Evolutionary conservation across 2,888 invertebrate species (phyloP).

Genomic region (Dendrolimus pini): DNA sequence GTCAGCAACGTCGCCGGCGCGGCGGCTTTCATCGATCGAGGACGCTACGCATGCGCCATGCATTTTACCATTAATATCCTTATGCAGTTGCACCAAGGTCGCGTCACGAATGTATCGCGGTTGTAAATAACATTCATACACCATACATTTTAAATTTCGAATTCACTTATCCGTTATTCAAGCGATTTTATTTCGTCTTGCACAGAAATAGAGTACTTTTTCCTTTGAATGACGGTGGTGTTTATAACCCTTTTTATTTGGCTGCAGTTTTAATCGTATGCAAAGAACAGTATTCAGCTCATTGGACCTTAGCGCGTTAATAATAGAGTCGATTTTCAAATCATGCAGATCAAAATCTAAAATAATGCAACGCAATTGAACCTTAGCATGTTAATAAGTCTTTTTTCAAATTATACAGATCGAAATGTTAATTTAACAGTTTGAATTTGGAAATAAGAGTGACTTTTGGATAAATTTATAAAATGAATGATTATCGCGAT

Average conservation of each 20-base stretch:
- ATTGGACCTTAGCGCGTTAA: too few relatives aligned
- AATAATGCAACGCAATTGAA: too few relatives aligned
- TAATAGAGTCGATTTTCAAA: too few relatives aligned
- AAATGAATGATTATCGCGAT: neutral
- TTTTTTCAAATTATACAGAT: too few relatives aligned
- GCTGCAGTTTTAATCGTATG: neutral
- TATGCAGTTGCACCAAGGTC: neutral
- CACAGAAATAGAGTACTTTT: neutral
- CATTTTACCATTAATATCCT: neutral
- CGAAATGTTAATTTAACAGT: too few relatives aligned
- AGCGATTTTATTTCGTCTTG: neutral
- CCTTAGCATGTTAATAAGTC: too few relatives aligned
- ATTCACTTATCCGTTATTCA: neutral
- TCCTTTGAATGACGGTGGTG: neutral
- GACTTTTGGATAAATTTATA: neutral
- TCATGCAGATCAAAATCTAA: too few relatives aligned
- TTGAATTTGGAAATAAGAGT: too few relatives aligned
- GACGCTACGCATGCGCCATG: conserved; percentile 47
- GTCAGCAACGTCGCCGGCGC: conserved; percentile 58
- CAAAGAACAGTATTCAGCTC: too few relatives aligned
- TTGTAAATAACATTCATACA: neutral
- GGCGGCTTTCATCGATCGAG: conserved; percentile 55
- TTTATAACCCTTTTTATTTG: neutral
- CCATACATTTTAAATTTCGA: neutral
- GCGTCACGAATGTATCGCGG: neutral